Evolutionary conservation across 2,888 invertebrate species (phyloP).

Genomic region (Micropterix aruncella): DNA sequence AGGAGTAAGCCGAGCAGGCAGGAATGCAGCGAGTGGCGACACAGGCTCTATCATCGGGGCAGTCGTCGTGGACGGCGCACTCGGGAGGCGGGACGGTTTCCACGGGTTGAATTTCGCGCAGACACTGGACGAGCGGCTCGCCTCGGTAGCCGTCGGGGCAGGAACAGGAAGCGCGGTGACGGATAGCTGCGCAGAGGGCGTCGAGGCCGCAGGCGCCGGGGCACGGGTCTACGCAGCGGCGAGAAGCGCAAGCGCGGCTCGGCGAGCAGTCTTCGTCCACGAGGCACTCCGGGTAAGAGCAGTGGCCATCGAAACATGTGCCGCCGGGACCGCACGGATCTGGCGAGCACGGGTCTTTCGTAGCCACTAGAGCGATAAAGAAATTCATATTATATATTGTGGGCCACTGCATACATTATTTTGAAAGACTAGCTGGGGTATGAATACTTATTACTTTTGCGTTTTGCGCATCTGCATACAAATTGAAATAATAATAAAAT

Average conservation of each 20-base stretch:
- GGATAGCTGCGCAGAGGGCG: slow-evolving; percentile 59
- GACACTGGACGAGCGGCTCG: slow-evolving; percentile 62
- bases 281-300: slow-evolving; percentile 73
- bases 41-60: slow-evolving; percentile 72
- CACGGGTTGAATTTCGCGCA: slow-evolving; percentile 20
- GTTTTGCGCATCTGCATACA: no score
- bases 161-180: slow-evolving; percentile 67
- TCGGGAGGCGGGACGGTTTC: slow-evolving; percentile 49
- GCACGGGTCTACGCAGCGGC: slow-evolving; percentile 76
- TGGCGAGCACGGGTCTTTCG: slow-evolving; percentile 50
- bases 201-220: slow-evolving; percentile 71
- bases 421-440: no score
- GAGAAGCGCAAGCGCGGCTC: slow-evolving; percentile 66
- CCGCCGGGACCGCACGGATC: slow-evolving; percentile 60
- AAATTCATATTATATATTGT: no score
- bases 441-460: no score
- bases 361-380: neutral
- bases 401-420: no score
- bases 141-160: slow-evolving; percentile 71
- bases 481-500: no score
- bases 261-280: slow-evolving; percentile 77
- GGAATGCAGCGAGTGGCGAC: slow-evolving; percentile 58
- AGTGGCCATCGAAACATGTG: slow-evolving; percentile 47
- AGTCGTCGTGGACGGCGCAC: slow-evolving; percentile 63
- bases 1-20: slow-evolving; percentile 59